Conservation (phyloP, 2,113 vertebrate species). For the Meleagris gallopavo region DNA sequence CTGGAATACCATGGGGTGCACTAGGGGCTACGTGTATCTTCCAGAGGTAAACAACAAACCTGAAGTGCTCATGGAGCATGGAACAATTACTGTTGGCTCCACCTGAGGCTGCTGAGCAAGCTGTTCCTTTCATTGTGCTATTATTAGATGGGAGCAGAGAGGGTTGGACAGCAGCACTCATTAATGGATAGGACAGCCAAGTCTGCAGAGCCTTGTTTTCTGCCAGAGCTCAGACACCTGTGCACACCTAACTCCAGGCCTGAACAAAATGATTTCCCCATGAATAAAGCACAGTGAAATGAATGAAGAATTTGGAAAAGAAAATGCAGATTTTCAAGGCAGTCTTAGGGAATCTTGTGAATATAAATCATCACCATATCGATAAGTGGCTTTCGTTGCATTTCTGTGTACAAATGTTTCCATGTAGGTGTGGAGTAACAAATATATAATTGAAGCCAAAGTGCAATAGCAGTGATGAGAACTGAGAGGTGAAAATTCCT, state of each 20-base stretch:
- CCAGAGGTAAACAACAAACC: not conserved
- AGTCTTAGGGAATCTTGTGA: not conserved
- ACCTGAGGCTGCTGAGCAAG: slow-evolving; percentile 49
- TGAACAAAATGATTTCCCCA: not conserved
- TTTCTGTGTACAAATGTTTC: not conserved
- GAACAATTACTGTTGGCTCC: slow-evolving; percentile 40
- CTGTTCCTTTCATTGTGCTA: slow-evolving; percentile 6
- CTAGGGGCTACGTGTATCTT: not conserved
- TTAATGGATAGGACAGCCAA: not conserved
- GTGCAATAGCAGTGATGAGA: not conserved
- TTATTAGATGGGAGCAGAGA: not conserved
- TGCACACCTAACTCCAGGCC: not conserved
- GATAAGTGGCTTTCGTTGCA: fast-evolving
- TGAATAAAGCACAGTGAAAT: not conserved
- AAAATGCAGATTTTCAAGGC: not conserved
- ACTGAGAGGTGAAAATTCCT: not conserved
- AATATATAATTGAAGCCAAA: not conserved
- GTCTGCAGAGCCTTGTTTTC: not conserved
- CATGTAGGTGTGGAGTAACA: not conserved
- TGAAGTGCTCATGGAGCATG: slow-evolving; percentile 32
- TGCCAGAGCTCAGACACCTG: not conserved
- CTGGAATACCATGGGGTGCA: not conserved
- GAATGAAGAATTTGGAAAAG: not conserved
- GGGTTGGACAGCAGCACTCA: not conserved
- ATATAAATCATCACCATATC: not conserved